Conservation (phyloP, 2,888 invertebrate species). For the Eucriotettix oculatus region DNA sequence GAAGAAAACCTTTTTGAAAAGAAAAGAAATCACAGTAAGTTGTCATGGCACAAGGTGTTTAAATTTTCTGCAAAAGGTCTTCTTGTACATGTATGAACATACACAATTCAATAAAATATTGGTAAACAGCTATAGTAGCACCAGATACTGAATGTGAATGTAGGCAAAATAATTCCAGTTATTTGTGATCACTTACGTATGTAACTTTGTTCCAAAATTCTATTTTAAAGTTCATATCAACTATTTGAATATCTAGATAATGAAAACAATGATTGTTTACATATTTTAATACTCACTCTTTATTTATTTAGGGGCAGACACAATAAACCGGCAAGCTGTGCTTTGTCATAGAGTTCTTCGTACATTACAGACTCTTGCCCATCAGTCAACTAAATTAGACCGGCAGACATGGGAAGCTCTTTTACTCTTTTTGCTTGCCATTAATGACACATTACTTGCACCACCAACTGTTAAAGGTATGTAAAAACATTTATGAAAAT, state of each 20-base stretch:
- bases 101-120: too few species aligned
- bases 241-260: not conserved
- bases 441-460: conserved; percentile 79
- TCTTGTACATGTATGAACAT: too few species aligned
- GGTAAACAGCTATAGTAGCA: too few species aligned
- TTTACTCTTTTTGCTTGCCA: conserved; percentile 69
- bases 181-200: too few species aligned
- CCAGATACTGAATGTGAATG: too few species aligned
- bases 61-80: too few species aligned
- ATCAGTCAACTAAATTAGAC: conserved; percentile 57
- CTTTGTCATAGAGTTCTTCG: conserved; percentile 81
- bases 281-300: not conserved
- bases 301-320: conserved; percentile 53
- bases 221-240: not conserved
- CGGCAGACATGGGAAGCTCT: conserved; percentile 83
- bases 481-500: not conserved
- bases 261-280: not conserved
- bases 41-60: too few species aligned
- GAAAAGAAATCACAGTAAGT: too few species aligned
- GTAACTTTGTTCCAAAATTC: not conserved
- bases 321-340: conserved; percentile 84
- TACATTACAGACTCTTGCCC: conserved; percentile 64
- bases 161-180: too few species aligned
- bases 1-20: too few species aligned
- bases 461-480: conserved; percentile 76